Evolutionary conservation across 1,140 invertebrate species (phyloP).

Genomic region (Lerema accius): DNA sequence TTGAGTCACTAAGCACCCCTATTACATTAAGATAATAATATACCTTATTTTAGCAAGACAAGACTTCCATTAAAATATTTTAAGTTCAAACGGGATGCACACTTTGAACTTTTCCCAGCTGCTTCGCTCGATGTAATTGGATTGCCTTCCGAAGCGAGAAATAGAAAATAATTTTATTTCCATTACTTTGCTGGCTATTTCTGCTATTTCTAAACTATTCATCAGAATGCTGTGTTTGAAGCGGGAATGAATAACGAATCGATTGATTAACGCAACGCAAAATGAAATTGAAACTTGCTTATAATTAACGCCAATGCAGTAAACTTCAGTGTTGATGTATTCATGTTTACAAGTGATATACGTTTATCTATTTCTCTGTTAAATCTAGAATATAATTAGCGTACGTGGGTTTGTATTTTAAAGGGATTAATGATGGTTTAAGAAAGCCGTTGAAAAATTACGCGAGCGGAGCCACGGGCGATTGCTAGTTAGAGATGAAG

Average conservation of each 20-base stretch:
- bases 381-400: too few species aligned
- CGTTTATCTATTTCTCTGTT: too few species aligned
- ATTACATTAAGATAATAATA: background rate
- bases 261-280: too few species aligned
- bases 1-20: background rate
- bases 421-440: too few species aligned
- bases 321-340: too few species aligned
- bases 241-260: background rate
- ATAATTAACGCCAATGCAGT: too few species aligned
- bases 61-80: background rate
- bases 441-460: too few species aligned
- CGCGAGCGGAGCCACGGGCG: too few species aligned
- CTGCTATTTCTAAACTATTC: background rate
- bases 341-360: too few species aligned
- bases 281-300: too few species aligned
- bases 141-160: conserved; percentile 13
- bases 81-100: conserved; percentile 4
- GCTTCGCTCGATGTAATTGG: conserved; percentile 15
- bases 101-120: conserved; percentile 11
- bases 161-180: conserved; percentile 14
- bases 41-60: background rate
- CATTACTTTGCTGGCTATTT: background rate
- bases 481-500: too few species aligned
- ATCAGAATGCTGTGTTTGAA: background rate
- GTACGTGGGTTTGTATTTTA: too few species aligned